Evolutionary conservation across 2,797 vertebrate genomes (phyloP), one percentile per base, ranked within the genome.

Genomic region (Onychomys torridus): DNA sequence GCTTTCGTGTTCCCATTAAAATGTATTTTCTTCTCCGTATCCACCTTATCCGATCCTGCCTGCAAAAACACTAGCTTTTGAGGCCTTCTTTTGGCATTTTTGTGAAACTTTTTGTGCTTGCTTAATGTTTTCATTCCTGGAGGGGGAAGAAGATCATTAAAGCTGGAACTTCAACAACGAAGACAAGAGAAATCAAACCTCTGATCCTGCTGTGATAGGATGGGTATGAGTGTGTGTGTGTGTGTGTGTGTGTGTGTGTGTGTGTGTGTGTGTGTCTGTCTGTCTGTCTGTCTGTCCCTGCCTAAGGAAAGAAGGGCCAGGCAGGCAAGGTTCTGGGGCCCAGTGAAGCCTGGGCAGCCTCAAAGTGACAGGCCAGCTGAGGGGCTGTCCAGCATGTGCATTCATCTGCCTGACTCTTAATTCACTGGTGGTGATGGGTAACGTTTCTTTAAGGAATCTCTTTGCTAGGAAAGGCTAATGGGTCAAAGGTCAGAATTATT

Each of bases 1-100:
- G 96, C 97, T 97, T 98, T 98, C 27, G 91, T 76, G 2, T 98
- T 97, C 32, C 98, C 98, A 49, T 99, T 99, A 89, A 98, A 97
- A 82, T 98, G 90, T 89, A 97, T 90, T 49, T 97, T 93, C 0
- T 97, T 94, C 55, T 98, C 98, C 2, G 84, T 40, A 84, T 4
- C 6, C 9, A 90, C 2, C 21, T 93, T 59, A 65, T 19, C 69
- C 29, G 88, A 81, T 78, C 25, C 43, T 1, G 61, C 69, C 2
- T 94, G 97, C 61, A 97, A 90, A 78, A 92, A 49, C 81, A 94
- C 71, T 65, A 97, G 77, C 25, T 94, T 93, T 43, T 49, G 40
- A 37, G 71, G 46, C 0, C 8, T 76, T 21, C 82, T 86, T 76
- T 90, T 96, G 21, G 65, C 65, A 69, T 40, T 61, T 55, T 98